Base-by-base conservation (phyloP, 2,888 invertebrate species). In the Dysmachus trigonus region DNA sequence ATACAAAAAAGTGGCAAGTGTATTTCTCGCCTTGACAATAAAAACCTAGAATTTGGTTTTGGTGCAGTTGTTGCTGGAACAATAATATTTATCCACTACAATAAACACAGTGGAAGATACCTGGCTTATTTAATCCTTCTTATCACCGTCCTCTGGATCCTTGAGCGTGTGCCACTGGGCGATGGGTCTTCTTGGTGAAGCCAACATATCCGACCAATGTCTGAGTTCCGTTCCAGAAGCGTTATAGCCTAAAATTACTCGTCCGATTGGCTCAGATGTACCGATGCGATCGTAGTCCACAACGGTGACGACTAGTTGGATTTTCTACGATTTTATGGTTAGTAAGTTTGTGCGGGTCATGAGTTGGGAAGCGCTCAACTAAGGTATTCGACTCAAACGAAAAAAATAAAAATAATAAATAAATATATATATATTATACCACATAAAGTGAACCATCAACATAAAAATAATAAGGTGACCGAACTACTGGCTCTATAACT, bases 261-360 rank as follows among this genome's bases (percentile, higher is more conserved):
- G 97, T 89, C 99, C 99, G 92, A 99, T 99, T 82, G 99, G 99
- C 93, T 99, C 99, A 90, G 99, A 99, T 86, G 99, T 99, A 89
- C 99, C 99, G 93, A 99, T 99, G 93, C 99, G 97, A 94, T 99
- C 99, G 93, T 99, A 99, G 93, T 99, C 99, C 93, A 99, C 99
- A 92, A 99, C 99, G 88, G 99, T 99, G 91, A 99, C 96, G 93
- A 98, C 96, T 94, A 99, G 95, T 93, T 98, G 97, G 92, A 99
- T 99, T 97, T 99, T 99, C 99, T 99, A 91, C 41, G 84, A 22
- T 47, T 85, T 18, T 30, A 41, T 74, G 30, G 31, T 71, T 73
- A 81, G 47, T 83, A 72, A 83, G 33, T 38, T 35, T 72, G n/a
- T 81, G 13, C 41, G 30, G 71, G 53, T 18, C 13, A 51, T 30